Evolutionary conservation across 2,113 vertebrate species (phyloP).

Genomic region (Bubalus kerabau): DNA sequence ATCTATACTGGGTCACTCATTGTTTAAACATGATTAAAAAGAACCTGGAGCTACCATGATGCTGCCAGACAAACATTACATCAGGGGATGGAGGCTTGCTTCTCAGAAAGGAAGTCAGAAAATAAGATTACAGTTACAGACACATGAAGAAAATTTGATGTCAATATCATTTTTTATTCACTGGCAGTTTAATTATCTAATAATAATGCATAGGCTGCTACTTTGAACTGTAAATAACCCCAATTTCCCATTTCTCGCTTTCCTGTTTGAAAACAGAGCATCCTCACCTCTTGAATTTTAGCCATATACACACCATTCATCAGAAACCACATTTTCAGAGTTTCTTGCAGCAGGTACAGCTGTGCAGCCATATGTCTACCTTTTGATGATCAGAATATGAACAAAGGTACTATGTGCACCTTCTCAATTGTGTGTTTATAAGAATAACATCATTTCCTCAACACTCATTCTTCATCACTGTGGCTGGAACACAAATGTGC

Average conservation of each 20-base stretch:
- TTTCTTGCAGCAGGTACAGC: neutral
- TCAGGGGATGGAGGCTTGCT: neutral
- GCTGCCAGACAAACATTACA: neutral
- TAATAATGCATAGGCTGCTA: neutral
- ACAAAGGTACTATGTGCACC: neutral
- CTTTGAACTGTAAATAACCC: too few species aligned
- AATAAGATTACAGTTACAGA: neutral
- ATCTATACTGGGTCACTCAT: accelerated
- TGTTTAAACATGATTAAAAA: neutral
- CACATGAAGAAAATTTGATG: neutral
- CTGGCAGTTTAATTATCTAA: neutral
- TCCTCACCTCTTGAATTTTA: neutral
- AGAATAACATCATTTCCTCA: neutral
- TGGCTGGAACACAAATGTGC: too few species aligned
- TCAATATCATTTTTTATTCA: too few species aligned
- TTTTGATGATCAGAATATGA: too few species aligned
- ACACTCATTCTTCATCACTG: too few species aligned
- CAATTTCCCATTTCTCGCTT: neutral
- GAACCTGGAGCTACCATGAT: neutral
- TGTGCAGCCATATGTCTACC: neutral
- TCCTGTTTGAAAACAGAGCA: accelerated
- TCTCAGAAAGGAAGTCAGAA: too few species aligned
- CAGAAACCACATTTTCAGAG: neutral
- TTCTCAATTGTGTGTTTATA: neutral
- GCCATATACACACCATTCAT: neutral